Evolutionary conservation across 2,888 invertebrate genomes (phyloP).

Genomic region (Patella depressa): DNA sequence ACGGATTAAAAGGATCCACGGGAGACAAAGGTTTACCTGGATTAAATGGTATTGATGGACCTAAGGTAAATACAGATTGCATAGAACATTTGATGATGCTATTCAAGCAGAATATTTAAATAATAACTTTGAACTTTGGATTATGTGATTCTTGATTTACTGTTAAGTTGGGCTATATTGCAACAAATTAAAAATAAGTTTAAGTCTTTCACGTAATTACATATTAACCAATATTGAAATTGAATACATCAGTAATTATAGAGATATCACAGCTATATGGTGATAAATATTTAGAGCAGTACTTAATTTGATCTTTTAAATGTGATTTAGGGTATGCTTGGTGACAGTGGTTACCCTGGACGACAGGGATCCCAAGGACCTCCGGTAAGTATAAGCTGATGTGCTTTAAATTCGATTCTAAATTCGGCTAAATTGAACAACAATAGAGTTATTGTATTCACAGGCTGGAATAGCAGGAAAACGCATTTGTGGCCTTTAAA

Average conservation of each 20-base stretch:
- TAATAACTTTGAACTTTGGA: too few species aligned
- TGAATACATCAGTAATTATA: background rate
- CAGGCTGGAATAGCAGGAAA: too few species aligned
- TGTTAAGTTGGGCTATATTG: background rate
- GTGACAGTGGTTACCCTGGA: constrained; percentile 53
- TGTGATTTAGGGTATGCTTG: constrained; percentile 46
- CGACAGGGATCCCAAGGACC: constrained; percentile 37
- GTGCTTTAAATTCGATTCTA: too few species aligned
- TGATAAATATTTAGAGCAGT: constrained; percentile 17
- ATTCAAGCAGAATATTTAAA: background rate
- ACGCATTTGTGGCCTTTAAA: too few species aligned
- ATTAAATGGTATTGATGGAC: constrained; percentile 24
- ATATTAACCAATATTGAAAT: constrained; percentile 5
- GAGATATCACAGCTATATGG: background rate
- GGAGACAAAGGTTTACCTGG: constrained; percentile 46
- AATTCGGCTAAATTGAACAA: too few species aligned
- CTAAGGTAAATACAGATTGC: constrained; percentile 17
- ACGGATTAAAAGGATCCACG: constrained; percentile 39
- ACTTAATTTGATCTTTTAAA: background rate
- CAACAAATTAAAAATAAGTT: background rate
- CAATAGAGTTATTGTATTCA: too few species aligned
- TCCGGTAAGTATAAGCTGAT: constrained; percentile 33
- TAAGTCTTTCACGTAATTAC: background rate
- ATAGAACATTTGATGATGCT: background rate
- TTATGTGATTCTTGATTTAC: too few species aligned